Evolutionary conservation across 2,888 invertebrate species (phyloP), one percentile per base, ranked within the genome.

Genomic region (Onchidella celtica): DNA sequence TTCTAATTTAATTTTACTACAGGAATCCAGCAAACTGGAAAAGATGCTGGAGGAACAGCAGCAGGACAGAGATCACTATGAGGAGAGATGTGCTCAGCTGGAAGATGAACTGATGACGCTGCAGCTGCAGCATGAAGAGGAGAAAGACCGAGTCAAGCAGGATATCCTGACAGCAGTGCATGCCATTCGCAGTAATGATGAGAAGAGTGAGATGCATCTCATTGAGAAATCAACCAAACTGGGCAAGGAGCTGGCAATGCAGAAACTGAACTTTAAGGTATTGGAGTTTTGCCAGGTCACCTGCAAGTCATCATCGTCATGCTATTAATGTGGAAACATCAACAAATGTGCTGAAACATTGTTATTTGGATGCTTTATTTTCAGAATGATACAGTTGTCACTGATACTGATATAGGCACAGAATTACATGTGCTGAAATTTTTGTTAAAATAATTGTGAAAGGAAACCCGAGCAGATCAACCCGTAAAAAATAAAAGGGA

Each of bases 101-200:
- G 85, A 91, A 84, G 89, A 88, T 79, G 89, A 91, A 79, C 83
- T 91, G 82, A 87, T 86, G 17, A 83, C 86, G 36, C 88, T 94
- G 78, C 92, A 92, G 75, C 91, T 92, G 4, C 93, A 94, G 81
- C 88, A 94, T 77, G 90, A 91, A 4, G 90, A 90, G 17, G 90
- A 94, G 79, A 88, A 92, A 55, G 93, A 93, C 75, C 88, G 91
- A 69, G 88, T 89, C 29, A 87, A 90, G 79, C 91, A 93, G 76
- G 93, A 93, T 76, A 93, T 94, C 40, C 89, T 94, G 85, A 95
- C 95, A 38, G 91, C 91, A 17, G 90, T 91, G 9, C 89, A 89
- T 85, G 91, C 91, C 36, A 90, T 91, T 80, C 86, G 86, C 73
- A 90, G 90, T 29, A 90, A 88, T 73, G 91, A 91, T 73, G 89